These are phyloP conservation scores for Acyrthosiphon pisum DNA, from an alignment of 1,140 invertebrate species.

Conservation along the genomic window DNA sequence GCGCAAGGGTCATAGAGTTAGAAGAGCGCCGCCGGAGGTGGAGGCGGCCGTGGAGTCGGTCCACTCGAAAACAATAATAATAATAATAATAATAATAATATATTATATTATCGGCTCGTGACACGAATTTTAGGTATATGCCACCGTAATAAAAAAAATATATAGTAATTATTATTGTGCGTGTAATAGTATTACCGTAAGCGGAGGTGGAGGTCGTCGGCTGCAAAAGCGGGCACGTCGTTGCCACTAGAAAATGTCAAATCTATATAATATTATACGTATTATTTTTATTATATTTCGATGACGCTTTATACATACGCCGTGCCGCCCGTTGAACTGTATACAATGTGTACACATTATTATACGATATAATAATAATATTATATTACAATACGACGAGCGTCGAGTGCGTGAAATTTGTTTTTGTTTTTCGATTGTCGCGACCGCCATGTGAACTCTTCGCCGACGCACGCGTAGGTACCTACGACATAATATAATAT, in stretches of 20 bases:
- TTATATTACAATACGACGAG: not conserved
- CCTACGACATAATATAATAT: not conserved
- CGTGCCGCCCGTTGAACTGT: not conserved
- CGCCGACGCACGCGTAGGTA: no score
- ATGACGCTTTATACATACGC: not conserved
- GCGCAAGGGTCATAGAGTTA: not conserved
- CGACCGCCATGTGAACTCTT: not conserved
- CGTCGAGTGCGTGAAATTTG: not conserved
- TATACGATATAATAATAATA: not conserved
- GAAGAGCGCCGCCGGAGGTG: not conserved
- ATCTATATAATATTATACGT: slow-evolving; percentile 10
- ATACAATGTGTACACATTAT: slow-evolving; percentile 11
- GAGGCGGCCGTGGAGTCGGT: not conserved
- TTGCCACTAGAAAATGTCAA: slow-evolving; percentile 42
- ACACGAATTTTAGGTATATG: not conserved
- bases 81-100: not conserved
- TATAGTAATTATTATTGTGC: not conserved
- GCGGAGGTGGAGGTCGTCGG: not conserved
- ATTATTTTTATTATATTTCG: slow-evolving; percentile 1
- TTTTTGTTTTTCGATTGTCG: not conserved
- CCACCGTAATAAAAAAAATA: no score
- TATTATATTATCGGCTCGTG: not conserved
- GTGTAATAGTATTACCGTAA: not conserved
- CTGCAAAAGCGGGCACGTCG: not conserved
- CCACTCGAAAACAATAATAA: not conserved